Percentiles rank a stretch among this genome's conserved stretches.
Evolutionary conservation across 2,888 invertebrate genomes (phyloP).

Genomic region (Diloba caeruleocephala): DNA sequence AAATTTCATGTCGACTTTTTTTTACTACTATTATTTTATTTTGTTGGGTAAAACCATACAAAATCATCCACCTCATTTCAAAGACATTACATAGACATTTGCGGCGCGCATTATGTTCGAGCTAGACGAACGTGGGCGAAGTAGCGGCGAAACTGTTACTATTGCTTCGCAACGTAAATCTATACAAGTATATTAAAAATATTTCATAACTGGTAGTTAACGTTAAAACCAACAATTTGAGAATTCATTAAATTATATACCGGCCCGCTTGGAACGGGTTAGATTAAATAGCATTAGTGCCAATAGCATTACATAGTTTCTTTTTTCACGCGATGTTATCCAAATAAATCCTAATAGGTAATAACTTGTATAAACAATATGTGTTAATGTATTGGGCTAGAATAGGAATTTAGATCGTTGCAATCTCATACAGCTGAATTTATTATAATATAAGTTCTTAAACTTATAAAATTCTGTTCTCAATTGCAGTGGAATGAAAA

Average conservation of each 20-base stretch:
- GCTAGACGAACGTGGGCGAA: neutral
- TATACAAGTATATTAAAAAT: constrained; percentile 48
- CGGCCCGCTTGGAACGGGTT: neutral
- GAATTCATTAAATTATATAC: constrained; percentile 26
- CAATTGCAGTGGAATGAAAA: no score
- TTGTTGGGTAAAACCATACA: constrained; percentile 6
- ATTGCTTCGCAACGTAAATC: constrained; percentile 24
- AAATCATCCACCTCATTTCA: constrained; percentile 2
- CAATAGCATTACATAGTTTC: no score
- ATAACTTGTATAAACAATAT: no score
- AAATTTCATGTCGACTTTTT: no score
- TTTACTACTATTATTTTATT: neutral
- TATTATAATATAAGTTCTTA: no score
- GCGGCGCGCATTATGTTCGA: constrained; percentile 4
- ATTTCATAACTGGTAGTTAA: constrained; percentile 41
- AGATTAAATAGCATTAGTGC: neutral
- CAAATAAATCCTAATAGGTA: no score
- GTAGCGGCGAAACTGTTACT: neutral
- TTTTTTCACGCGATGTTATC: no score
- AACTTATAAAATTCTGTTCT: no score
- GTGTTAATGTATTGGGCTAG: no score
- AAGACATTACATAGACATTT: neutral
- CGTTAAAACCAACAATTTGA: constrained; percentile 20
- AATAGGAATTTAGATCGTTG: no score
- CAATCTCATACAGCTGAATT: no score